Evolutionary conservation across 2,113 vertebrate genomes (phyloP).

Genomic region (Sinocyclocheilus rhinocerous): DNA sequence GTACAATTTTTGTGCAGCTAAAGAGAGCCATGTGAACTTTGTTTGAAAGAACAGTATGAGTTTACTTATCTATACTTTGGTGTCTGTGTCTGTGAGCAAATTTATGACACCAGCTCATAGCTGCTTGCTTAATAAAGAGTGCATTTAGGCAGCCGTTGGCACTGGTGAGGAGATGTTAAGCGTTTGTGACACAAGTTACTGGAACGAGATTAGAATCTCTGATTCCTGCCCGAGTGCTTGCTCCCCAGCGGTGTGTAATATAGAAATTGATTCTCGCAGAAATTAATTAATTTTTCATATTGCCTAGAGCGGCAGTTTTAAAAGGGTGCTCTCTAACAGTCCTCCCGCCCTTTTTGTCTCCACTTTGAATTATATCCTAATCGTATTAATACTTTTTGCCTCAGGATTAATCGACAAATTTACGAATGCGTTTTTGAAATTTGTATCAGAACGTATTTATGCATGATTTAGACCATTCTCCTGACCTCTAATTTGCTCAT

Average conservation of each 20-base stretch:
- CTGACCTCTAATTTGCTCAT: constrained; percentile 87
- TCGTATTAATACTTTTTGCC: constrained; percentile 99
- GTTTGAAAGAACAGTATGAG: background rate
- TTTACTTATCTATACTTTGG: background rate
- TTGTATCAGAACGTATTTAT: constrained; percentile 96
- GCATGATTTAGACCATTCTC: constrained; percentile 89
- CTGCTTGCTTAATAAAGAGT: constrained; percentile 28
- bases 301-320: constrained; percentile 99
- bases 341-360: constrained; percentile 80
- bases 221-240: constrained; percentile 77
- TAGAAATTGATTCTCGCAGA: constrained; percentile 99
- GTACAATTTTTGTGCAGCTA: background rate
- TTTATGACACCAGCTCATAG: background rate
- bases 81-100: background rate
- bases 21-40: background rate
- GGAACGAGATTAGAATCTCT: constrained; percentile 77
- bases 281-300: constrained; percentile 99
- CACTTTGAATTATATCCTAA: constrained; percentile 95
- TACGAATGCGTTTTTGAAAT: constrained; percentile 95
- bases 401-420: constrained; percentile 98
- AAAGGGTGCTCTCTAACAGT: constrained; percentile 92
- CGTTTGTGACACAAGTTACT: constrained; percentile 78
- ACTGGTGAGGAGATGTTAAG: constrained; percentile 68
- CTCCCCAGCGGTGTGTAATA: constrained; percentile 84
- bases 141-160: constrained; percentile 20